A percentile compares a stretch with the other conserved stretches of the same genome.
These are phyloP conservation scores for Gila robusta DNA, from an alignment of 2,797 vertebrate species.

Conservation along the genomic window DNA sequence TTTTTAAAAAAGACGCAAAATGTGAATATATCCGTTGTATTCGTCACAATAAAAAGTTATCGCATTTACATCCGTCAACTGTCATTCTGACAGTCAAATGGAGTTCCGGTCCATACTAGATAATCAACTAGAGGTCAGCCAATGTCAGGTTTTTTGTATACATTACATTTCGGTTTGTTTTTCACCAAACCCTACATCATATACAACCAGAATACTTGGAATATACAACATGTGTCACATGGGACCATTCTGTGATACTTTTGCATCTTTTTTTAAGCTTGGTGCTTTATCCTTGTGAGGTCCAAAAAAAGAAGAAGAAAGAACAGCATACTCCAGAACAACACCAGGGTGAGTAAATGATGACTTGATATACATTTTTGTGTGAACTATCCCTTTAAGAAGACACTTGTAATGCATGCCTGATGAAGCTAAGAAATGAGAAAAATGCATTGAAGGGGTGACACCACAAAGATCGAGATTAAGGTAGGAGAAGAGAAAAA, in stretches of 20 bases:
- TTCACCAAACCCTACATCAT: neutral
- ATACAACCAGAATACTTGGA: neutral
- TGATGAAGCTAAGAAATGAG: conserved; percentile 62
- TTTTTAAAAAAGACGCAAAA: neutral
- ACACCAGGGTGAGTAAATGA: neutral
- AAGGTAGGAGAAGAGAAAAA: conserved; percentile 49
- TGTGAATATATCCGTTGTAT: neutral
- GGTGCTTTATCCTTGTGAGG: neutral
- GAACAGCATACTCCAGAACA: neutral
- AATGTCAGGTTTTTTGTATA: neutral
- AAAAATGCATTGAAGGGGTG: conserved; percentile 17
- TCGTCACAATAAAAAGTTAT: neutral
- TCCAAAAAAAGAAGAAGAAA: neutral
- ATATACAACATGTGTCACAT: neutral
- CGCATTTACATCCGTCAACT: neutral
- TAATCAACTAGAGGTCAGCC: neutral
- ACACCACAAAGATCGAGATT: conserved; percentile 29
- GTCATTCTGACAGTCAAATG: neutral
- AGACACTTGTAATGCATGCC: conserved; percentile 65
- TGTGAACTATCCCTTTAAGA: conserved; percentile 28
- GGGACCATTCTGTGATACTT: neutral
- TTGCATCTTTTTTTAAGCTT: neutral
- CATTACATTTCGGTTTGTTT: neutral
- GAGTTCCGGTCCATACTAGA: neutral
- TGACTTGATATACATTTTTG: neutral